Evolutionary conservation across 2,888 invertebrate species (phyloP), one percentile per base, ranked within the genome.

Genomic region (Meghimatium bilineatum): DNA sequence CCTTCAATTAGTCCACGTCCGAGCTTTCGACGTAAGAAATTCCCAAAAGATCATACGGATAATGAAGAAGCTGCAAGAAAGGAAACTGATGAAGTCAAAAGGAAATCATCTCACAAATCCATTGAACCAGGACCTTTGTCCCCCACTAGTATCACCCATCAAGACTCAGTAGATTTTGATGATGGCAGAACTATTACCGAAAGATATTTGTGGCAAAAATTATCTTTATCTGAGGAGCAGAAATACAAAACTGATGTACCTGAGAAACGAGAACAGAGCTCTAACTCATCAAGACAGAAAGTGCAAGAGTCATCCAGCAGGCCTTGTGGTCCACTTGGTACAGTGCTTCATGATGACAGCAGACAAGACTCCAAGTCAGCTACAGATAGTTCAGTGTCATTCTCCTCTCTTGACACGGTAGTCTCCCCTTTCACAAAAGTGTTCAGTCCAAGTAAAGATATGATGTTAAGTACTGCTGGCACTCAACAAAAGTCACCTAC

Each of bases 1-100:
- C 93, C 93, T 20, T 88, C 88, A 12, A 83, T n/a, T 94, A 94
- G 81, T 93, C 94, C 87, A 85, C 60, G 75, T 29, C 79, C 74
- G 56, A 85, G 82, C 79, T 75, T 71, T 67, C 71, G 44, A 80
- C 83, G 74, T 85, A 87, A 77, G 63, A 83, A 83, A 34, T 52
- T 60, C 6, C 63, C 72, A 38, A 74, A 44, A 63, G 74, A 81
- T 29, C 74, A 38, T 29, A 23, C 29, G 66, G 78, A 67, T 1
- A 56, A 12, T 38, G 63, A 72, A 32, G 69, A 80, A 32, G 34
- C 20, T 49, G 67, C 26, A 36, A 67, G 38, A 29, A 69, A 52
- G 32, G 66, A 69, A 49, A 56, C n/a, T 56, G 38, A 71, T 23
- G n/a, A 34, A 2, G 12, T 20, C 29, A 78, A 38, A 38, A 78